Conservation (phyloP, 2,797 vertebrate species). For the Oceanodroma leucorhoa region DNA sequence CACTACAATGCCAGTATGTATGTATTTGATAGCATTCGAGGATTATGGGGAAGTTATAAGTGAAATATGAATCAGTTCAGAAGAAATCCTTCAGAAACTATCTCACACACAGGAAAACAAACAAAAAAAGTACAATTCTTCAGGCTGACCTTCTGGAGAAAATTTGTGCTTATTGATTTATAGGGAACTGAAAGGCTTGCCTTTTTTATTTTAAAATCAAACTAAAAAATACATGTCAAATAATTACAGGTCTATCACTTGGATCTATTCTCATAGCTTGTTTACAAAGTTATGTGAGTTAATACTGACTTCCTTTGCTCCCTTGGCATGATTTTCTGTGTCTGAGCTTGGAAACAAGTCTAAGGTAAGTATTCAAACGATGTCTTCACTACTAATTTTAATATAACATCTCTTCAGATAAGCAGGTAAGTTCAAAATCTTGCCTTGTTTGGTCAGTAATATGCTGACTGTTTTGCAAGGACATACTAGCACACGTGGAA, state of each 20-base stretch:
- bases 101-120: background rate
- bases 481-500: background rate
- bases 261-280: background rate
- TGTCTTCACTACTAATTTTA: background rate
- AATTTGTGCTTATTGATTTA: background rate
- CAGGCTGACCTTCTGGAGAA: background rate
- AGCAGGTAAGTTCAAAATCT: background rate
- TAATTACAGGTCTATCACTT: background rate
- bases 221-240: background rate
- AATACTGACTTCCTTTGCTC: background rate
- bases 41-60: background rate
- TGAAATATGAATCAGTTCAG: background rate
- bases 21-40: background rate
- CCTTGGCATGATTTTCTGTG: background rate
- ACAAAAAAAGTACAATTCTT: background rate
- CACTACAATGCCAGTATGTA: background rate
- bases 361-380: background rate
- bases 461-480: background rate
- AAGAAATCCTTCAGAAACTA: background rate
- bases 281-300: background rate
- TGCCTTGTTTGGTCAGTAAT: background rate
- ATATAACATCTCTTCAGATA: background rate
- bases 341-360: background rate
- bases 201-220: background rate
- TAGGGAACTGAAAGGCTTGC: background rate